Conservation (phyloP, 2,797 vertebrate genomes). For the Pseudochirops cupreus region DNA sequence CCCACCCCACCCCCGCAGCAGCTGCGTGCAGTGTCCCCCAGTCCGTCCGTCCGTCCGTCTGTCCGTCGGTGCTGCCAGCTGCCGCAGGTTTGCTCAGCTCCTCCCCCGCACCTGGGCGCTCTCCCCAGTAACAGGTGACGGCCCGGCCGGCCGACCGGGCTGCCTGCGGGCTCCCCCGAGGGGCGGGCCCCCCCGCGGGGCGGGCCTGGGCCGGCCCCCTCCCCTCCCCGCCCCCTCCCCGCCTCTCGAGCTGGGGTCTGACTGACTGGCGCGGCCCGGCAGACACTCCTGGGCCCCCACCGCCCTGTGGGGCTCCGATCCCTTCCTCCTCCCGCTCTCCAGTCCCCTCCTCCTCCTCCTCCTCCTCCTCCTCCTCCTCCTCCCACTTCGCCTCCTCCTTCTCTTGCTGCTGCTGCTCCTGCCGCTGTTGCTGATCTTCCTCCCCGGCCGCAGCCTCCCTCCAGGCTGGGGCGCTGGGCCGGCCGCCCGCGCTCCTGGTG, state of each 20-base stretch:
- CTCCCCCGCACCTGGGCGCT: neutral
- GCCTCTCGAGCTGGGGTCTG: neutral
- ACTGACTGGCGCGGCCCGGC: neutral
- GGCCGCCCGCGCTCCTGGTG: constrained; percentile 4
- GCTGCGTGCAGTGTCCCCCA: neutral
- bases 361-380: constrained; percentile 19
- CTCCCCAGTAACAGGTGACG: neutral
- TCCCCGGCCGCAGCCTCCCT: neutral
- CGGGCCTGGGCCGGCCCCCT: neutral
- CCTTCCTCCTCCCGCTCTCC: constrained; percentile 54
- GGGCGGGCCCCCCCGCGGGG: neutral
- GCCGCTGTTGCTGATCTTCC: neutral
- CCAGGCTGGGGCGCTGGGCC: constrained; percentile 11
- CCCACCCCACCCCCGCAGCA: constrained; percentile 8
- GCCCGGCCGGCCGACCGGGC: neutral
- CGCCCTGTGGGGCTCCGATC: constrained; percentile 33
- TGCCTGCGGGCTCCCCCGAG: neutral
- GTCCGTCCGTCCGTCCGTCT: neutral
- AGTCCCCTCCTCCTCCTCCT: constrained; percentile 48
- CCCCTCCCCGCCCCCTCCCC: accelerated
- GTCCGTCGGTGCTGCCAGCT: neutral
- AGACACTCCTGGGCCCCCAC: neutral
- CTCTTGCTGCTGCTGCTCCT: neutral
- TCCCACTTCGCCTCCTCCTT: neutral
- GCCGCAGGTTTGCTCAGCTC: neutral